Evolutionary conservation across 2,888 invertebrate species (phyloP), one percentile per base, ranked within the genome.

Genomic region (Dryobotodes eremita): DNA sequence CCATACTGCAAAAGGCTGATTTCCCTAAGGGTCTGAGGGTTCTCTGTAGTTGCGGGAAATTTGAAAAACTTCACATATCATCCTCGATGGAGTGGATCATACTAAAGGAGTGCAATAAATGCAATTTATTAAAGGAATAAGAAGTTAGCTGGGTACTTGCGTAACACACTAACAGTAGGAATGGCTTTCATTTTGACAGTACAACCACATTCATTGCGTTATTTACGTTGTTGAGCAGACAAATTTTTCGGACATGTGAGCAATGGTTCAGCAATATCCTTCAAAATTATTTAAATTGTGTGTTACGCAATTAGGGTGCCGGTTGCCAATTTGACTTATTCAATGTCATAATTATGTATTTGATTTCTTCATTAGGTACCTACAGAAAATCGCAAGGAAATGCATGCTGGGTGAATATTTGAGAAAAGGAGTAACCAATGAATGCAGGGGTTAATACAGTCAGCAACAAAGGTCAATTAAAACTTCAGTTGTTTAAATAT

Each of bases 1-100:
- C 70, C 82, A 77, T 82, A 65, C 71, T n/a, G n/a, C 62, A 59
- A 77, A 82, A 62, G 77, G 50, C 86, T 83, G 83, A 83, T 83
- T 83, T 83, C 83, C 83, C 83, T 50, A 55, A 82, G 86, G 83
- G 31, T 71, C 57, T 36, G 17, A 61, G 70, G 69, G 66, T 48
- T 71, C 23, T 73, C 59, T 31, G 48, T 68, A 81, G 53, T 86
- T 66, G 77, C 70, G 70, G 61, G 61, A 31, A 36, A 59, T 57
- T 57, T 61, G 20, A 50, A 69, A 82, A 81, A 70, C 55, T 46
- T 83, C 71, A 55, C 61, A 61, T 70, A 81, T 50, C 66, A 50
- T 68, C 79, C 17, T 42, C 13, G 23, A 71, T 80, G 61, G 26
- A 62, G 42, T 46, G 23, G 42, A 26, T 61, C n/a, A n/a, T 48